Evolutionary conservation across 2,113 vertebrate species (phyloP), one percentile per base, ranked within the genome.

Genomic region (Anguilla rostrata): DNA sequence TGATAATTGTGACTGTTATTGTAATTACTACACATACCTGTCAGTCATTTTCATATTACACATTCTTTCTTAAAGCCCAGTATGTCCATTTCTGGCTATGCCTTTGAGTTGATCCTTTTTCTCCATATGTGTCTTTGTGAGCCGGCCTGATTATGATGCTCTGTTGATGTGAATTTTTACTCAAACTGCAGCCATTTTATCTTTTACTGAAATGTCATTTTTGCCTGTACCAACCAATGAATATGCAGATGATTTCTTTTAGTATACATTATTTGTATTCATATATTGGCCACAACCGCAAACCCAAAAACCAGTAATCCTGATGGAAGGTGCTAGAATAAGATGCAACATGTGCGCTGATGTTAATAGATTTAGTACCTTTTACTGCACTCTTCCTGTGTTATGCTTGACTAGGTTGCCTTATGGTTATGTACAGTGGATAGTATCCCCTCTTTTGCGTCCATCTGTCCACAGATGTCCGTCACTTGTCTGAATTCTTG

Each of bases 1-100:
- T 88, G 83, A 91, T 91, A 88, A 86, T 78, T 91, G 83, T 89
- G 89, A 91, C 87, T 88, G 88, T 92, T 88, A 91, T 43, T 88
- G 83, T 83, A 81, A 89, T 89, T 90, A 88, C 88, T 92, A 83
- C 88, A 86, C 86, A 41, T 82, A 90, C 88, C 41, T 57, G 43
- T 86, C 78, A 71, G 22, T 34, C 46, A 81, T 83, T 85, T 82
- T 88, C 29, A 34, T 49, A 29, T 75, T 34, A 34, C 9, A 75
- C 40, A 40, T 20, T 16, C n/a, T 87, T 8, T 87, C 63, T 60
- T 87, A 71, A 87, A 85, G 83, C 6, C 43, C 78, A 53, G 78
- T 80, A 85, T 84, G 84, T 81, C 22, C 56, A 84, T 87, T 87
- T 79, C 82, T 79, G 83, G 82, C 41, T 78, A 83, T 60, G 85